These are phyloP conservation scores for Leptothorax acervorum DNA, from an alignment of 2,888 invertebrate genomes.

Conservation along the genomic window DNA sequence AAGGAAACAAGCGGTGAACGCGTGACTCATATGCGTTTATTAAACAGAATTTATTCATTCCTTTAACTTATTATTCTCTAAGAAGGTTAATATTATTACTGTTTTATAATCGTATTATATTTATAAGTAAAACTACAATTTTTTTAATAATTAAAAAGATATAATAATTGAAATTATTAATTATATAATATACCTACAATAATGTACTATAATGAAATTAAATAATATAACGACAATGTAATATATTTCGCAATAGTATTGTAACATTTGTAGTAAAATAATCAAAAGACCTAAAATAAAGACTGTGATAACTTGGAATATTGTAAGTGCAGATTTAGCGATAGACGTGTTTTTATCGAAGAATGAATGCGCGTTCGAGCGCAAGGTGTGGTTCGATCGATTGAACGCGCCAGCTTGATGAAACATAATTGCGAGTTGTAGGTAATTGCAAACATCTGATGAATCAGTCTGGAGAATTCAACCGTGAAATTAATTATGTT, in stretches of 20 bases:
- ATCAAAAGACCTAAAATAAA: background rate
- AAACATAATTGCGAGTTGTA: slow-evolving; percentile 1
- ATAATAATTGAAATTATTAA: too few relatives aligned
- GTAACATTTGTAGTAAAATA: background rate
- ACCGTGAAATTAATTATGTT: slow-evolving; percentile 67
- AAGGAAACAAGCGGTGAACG: background rate
- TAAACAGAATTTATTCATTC: slow-evolving; percentile 7
- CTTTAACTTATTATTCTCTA: background rate
- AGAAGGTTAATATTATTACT: background rate
- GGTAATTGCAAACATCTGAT: slow-evolving; percentile 3
- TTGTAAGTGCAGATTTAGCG: background rate
- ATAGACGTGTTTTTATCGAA: slow-evolving; percentile 2
- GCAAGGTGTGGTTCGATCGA: background rate
- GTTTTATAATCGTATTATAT: background rate
- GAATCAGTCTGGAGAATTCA: slow-evolving; percentile 33
- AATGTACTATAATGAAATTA: background rate
- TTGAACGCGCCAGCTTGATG: background rate
- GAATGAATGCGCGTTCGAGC: background rate
- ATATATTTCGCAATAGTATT: background rate
- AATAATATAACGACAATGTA: background rate
- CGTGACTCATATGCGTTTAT: slow-evolving; percentile 10
- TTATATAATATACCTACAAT: background rate
- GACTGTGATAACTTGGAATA: background rate
- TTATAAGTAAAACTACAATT: background rate
- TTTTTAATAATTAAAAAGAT: background rate